These are phyloP conservation scores for Galeopsomyia nigrocyanea DNA, from an alignment of 2,888 invertebrate species.

Conservation along the genomic window DNA sequence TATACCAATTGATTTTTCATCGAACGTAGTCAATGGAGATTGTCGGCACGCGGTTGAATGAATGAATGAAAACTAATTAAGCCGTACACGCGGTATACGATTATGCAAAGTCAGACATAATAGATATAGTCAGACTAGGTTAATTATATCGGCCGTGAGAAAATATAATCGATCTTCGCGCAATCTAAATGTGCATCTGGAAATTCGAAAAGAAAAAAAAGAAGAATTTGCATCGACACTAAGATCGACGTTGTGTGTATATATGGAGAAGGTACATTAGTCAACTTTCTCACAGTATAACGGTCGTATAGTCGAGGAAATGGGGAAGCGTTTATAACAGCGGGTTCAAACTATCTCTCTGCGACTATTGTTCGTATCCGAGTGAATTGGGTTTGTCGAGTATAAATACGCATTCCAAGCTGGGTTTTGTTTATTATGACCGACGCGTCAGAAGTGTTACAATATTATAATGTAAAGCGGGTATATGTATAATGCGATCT, in stretches of 20 bases:
- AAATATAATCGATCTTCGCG: too few species aligned
- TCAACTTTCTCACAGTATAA: slow-evolving; percentile 15
- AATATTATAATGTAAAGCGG: too few species aligned
- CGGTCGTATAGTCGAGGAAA: slow-evolving; percentile 20
- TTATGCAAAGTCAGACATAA: too few species aligned
- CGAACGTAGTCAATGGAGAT: too few species aligned
- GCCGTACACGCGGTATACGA: too few species aligned
- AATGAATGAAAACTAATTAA: too few species aligned
- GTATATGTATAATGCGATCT: too few species aligned
- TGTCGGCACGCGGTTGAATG: too few species aligned
- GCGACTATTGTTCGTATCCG: slow-evolving; percentile 15
- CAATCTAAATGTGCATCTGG: background rate
- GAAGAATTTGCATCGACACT: slow-evolving; percentile 15
- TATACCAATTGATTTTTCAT: too few species aligned
- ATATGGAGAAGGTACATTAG: background rate
- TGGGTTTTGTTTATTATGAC: background rate
- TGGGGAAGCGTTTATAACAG: slow-evolving; percentile 21
- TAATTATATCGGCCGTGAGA: too few species aligned
- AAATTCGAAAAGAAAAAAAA: background rate
- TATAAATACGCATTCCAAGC: background rate
- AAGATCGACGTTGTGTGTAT: background rate
- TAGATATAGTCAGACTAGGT: too few species aligned
- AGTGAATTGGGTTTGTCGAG: slow-evolving; percentile 31
- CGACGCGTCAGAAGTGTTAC: background rate
- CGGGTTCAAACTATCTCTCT: too few species aligned